A percentile compares a stretch with the other conserved stretches of the same genome.
These are phyloP conservation scores for Jaculus jaculus DNA, from an alignment of 2,113 vertebrate species.

Conservation along the genomic window DNA sequence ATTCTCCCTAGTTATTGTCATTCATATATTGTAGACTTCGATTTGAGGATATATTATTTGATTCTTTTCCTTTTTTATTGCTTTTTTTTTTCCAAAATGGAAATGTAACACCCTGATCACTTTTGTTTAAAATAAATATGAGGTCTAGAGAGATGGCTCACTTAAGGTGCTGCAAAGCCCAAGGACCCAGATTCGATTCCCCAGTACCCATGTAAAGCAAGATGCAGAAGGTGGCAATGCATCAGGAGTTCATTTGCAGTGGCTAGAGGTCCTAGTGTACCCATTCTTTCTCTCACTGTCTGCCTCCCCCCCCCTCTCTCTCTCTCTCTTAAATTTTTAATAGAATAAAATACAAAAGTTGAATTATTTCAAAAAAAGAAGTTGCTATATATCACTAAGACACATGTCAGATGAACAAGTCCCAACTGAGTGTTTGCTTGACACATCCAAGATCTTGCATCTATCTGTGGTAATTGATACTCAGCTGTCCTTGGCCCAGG, in stretches of 20 bases:
- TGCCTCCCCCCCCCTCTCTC: no score
- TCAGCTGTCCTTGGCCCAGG: neutral
- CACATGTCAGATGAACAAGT: neutral
- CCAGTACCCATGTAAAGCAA: no score
- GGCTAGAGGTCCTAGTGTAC: no score
- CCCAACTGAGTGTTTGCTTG: neutral
- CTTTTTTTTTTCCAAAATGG: neutral
- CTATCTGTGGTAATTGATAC: neutral
- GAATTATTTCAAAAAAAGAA: neutral
- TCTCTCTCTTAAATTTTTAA: no score
- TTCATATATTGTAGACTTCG: neutral
- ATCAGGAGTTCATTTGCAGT: no score
- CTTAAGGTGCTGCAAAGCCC: no score
- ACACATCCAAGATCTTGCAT: neutral
- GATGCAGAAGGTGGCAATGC: no score
- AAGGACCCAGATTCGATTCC: no score
- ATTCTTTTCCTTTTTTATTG: neutral
- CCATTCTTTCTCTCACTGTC: no score
- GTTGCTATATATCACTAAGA: neutral
- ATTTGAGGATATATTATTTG: neutral
- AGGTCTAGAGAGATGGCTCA: no score
- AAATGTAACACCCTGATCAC: neutral
- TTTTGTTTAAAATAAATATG: slow-evolving; percentile 17
- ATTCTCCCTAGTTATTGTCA: neutral
- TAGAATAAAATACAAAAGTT: neutral